Evolutionary conservation across 2,797 vertebrate genomes (phyloP).

Genomic region (Geotrypetes seraphini): DNA sequence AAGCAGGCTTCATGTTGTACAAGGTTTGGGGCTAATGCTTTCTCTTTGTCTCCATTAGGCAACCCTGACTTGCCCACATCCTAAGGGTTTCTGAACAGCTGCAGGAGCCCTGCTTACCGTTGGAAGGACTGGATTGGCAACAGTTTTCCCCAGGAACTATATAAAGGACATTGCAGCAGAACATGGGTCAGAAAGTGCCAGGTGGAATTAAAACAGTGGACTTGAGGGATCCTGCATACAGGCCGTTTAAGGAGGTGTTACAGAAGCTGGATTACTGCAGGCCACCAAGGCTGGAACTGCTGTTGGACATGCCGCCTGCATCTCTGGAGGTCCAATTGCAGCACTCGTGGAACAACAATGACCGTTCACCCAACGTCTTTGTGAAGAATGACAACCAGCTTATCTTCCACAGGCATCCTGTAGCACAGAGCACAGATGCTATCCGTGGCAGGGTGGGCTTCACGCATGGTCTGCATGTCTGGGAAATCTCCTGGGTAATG

Average conservation of each 20-base stretch:
- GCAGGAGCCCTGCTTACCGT: neutral
- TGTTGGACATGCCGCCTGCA: conserved; percentile 88
- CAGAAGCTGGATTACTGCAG: conserved; percentile 86
- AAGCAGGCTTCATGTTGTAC: too few species aligned
- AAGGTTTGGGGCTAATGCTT: too few species aligned
- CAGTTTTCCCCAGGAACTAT: too few species aligned
- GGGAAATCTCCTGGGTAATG: conserved; percentile 98
- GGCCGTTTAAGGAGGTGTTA: conserved; percentile 84
- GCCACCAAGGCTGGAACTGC: conserved; percentile 83
- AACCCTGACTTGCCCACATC: conserved; percentile 13
- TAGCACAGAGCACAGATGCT: conserved; percentile 95
- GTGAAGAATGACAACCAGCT: conserved; percentile 96
- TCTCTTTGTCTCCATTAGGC: conserved; percentile 46
- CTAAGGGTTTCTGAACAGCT: conserved; percentile 23
- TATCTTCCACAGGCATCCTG: conserved; percentile 92
- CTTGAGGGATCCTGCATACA: conserved; percentile 87
- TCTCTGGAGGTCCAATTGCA: conserved; percentile 68
- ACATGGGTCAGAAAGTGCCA: conserved; percentile 97
- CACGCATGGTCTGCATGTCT: conserved; percentile 88
- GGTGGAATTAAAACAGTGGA: conserved; percentile 96
- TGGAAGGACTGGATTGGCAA: too few species aligned
- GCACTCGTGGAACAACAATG: conserved; percentile 92
- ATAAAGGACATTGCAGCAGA: conserved; percentile 20
- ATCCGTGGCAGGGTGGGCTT: conserved; percentile 91
- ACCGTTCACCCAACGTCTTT: conserved; percentile 92